Base-by-base conservation (phyloP, 2,113 vertebrate species). In the Vulpes lagopus region DNA sequence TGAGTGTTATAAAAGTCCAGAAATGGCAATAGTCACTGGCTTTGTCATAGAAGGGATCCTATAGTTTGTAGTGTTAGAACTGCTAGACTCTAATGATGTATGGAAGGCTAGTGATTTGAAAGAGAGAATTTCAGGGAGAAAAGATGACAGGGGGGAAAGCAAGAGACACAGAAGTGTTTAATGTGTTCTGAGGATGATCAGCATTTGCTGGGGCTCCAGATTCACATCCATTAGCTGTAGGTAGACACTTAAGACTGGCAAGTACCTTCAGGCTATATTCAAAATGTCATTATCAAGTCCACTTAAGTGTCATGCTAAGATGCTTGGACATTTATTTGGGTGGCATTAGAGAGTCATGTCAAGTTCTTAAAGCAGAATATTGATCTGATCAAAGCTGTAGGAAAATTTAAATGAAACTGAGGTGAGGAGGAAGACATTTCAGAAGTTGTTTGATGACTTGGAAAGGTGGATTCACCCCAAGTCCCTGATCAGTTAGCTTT, bases 391-490 rank as follows among this genome's bases (percentile, higher is more conserved):
- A 79, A 83, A 88, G n/a, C 10, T 49, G 5, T 25, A 71, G 78
- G n/a, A 88, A 90, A 96, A 94, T 94, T 76, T 73, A 73, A 97
- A 38, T 88, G 57, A 71, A 53, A 22, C 25, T 32, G 10, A 19
- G 1, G n/a, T 51, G 17, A 92, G 27, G 49, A 60, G 22, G 43
- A 94, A 23, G 23, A 83, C 15, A 27, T 57, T 89, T 64, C 80
- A 87, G 55, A 91, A 80, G n/a, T 71, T 32, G 11, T 69, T 91
- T 76, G 23, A 69, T 83, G 64, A 12, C 59, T 85, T 87, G 51
- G 43, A 93, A 69, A 89, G 20, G 12, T 67, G 27, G 53, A 67
- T 87, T 87, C 76, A 81, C 11, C 4, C 65, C 65, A 74, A 35
- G 71, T 93, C 19, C 53, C 57, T 69, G 32, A 59, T 90, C 49